These are phyloP conservation scores for Chloromyia formosa DNA, from an alignment of 2,888 invertebrate genomes.

Conservation along the genomic window DNA sequence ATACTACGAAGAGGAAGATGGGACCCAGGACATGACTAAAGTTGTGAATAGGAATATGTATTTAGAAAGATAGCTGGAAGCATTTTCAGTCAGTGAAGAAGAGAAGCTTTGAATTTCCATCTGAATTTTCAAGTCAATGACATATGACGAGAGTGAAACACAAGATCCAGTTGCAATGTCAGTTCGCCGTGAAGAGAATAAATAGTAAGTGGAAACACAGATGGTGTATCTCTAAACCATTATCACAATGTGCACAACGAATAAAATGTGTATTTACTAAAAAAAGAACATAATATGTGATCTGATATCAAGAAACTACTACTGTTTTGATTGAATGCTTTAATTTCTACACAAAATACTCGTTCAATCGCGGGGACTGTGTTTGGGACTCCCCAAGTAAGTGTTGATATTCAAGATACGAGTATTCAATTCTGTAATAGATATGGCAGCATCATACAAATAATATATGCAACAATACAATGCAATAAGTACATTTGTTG, in stretches of 20 bases:
- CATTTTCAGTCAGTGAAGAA: background rate
- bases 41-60: background rate
- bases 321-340: background rate
- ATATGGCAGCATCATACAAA: constrained; percentile 1
- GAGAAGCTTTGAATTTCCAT: background rate
- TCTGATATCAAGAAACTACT: background rate
- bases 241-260: background rate
- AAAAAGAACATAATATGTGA: background rate
- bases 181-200: background rate
- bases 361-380: background rate
- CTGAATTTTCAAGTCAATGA: background rate
- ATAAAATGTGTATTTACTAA: background rate
- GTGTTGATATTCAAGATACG: constrained; percentile 10
- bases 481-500: background rate
- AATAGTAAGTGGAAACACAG: background rate
- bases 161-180: background rate
- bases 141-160: background rate
- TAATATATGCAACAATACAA: background rate
- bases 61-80: background rate
- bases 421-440: constrained; percentile 1
- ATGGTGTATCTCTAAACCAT: background rate
- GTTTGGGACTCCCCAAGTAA: background rate
- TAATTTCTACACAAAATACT: background rate
- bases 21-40: no score
- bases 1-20: background rate